Evolutionary conservation across 1,140 invertebrate species (phyloP).

Genomic region (Onthophagus taurus): DNA sequence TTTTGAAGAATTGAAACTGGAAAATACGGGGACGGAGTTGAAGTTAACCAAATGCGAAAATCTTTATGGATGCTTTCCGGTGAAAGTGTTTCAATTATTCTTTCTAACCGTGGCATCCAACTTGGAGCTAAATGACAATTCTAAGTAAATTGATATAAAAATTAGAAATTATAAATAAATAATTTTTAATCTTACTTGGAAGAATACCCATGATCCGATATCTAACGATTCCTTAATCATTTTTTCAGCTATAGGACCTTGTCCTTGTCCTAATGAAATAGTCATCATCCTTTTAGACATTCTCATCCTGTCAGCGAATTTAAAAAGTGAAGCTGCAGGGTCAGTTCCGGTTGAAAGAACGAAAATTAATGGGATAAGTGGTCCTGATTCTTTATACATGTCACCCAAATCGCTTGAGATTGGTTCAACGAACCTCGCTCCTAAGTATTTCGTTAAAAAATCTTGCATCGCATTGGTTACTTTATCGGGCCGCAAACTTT

Average conservation of each 20-base stretch:
- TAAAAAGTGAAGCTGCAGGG: slow-evolving; percentile 52
- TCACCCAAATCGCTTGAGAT: slow-evolving; percentile 53
- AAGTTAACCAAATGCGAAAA: slow-evolving; percentile 67
- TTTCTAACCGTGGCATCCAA: slow-evolving; percentile 57
- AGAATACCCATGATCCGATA: slow-evolving; percentile 55
- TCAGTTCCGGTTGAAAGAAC: slow-evolving; percentile 62
- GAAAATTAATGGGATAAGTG: slow-evolving; percentile 54
- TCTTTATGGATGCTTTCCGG: slow-evolving; percentile 44
- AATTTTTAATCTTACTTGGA: slow-evolving; percentile 37
- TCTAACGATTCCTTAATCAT: slow-evolving; percentile 51
- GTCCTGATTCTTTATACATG: slow-evolving; percentile 55
- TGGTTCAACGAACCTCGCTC: slow-evolving; percentile 55
- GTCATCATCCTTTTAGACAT: slow-evolving; percentile 49
- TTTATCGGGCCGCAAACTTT: slow-evolving; percentile 65
- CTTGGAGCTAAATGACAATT: slow-evolving; percentile 67
- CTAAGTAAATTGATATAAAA: slow-evolving; percentile 39
- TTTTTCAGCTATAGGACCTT: slow-evolving; percentile 53
- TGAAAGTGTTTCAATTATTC: slow-evolving; percentile 45
- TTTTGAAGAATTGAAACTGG: slow-evolving; percentile 62
- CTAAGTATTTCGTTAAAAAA: slow-evolving; percentile 50
- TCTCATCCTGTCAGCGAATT: slow-evolving; percentile 54
- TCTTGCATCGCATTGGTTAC: slow-evolving; percentile 59
- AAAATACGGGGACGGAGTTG: slow-evolving; percentile 53
- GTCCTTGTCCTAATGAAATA: slow-evolving; percentile 64
- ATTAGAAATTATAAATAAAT: background rate